Percentiles rank a stretch among this genome's conserved stretches.
phyloP scores from a whole-genome alignment of 2,113 vertebrate species.

The Festucalex cinctus region DNA sequence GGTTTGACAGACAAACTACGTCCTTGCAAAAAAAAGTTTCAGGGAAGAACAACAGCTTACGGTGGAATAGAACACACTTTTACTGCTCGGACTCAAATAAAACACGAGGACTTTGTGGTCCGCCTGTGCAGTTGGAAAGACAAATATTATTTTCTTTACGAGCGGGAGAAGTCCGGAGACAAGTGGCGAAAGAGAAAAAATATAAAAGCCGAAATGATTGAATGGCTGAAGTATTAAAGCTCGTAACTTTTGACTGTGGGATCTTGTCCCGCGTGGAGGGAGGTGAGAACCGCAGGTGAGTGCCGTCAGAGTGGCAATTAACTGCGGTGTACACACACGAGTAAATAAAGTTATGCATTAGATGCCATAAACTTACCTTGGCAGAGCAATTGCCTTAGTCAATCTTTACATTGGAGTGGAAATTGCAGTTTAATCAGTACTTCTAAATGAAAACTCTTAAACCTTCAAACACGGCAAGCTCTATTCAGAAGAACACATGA shows the following conservation, averaged over 20 bases:
- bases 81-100: slow-evolving; percentile 73
- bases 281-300: slow-evolving; percentile 7
- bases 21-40: slow-evolving; percentile 28
- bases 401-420: slow-evolving; percentile 62
- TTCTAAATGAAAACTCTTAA: slow-evolving; percentile 49
- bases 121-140: slow-evolving; percentile 79
- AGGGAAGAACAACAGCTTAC: slow-evolving; percentile 51
- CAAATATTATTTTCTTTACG: slow-evolving; percentile 79
- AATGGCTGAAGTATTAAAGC: slow-evolving; percentile 77
- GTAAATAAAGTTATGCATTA: slow-evolving; percentile 24
- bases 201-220: slow-evolving; percentile 58
- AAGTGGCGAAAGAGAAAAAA: slow-evolving; percentile 57
- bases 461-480: slow-evolving; percentile 22
- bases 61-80: slow-evolving; percentile 61
- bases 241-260: slow-evolving; percentile 51
- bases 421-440: slow-evolving; percentile 52
- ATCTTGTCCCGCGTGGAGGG: slow-evolving; percentile 39
- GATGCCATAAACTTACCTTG: slow-evolving; percentile 31
- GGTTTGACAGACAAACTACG: slow-evolving; percentile 6
- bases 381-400: slow-evolving; percentile 43
- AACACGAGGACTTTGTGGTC: slow-evolving; percentile 75
- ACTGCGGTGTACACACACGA: slow-evolving; percentile 16
- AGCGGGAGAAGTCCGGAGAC: slow-evolving; percentile 65
- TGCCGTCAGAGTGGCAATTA: slow-evolving; percentile 32
- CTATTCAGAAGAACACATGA: slow-evolving; percentile 3